Evolutionary conservation across 2,888 invertebrate species (phyloP).

Genomic region (Mactromeris polynyma): DNA sequence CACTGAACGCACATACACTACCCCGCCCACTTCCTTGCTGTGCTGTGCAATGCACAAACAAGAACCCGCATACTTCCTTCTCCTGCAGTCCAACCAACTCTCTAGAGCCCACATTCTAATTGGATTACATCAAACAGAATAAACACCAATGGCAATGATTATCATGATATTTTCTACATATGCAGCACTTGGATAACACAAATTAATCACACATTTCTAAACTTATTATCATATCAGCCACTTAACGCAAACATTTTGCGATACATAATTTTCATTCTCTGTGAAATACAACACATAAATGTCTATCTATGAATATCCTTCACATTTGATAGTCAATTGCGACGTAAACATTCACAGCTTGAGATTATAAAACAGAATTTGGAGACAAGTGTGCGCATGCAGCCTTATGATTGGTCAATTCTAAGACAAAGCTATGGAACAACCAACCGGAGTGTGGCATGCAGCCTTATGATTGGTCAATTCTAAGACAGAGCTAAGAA

Average conservation of each 20-base stretch:
- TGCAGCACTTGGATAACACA: neutral
- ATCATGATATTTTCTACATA: neutral
- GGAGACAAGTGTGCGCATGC: too few species aligned
- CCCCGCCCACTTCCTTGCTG: neutral
- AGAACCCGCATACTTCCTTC: neutral
- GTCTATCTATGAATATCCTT: too few species aligned
- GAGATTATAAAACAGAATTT: too few species aligned
- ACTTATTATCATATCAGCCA: neutral
- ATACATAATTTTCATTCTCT: too few species aligned
- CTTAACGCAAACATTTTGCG: neutral
- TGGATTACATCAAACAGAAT: neutral
- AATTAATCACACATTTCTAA: neutral
- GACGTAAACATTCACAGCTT: too few species aligned
- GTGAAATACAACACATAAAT: too few species aligned
- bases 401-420: too few species aligned
- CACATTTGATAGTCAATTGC: too few species aligned
- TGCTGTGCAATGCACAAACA: neutral
- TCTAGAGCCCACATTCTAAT: neutral
- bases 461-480: too few species aligned
- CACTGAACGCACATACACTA: neutral
- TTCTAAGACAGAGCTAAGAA: too few species aligned
- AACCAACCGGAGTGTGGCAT: too few species aligned
- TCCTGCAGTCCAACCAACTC: neutral
- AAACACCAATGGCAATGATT: neutral
- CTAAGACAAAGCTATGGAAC: too few species aligned